A percentile compares a stretch with the other conserved stretches of the same genome.
Evolutionary conservation across 2,113 vertebrate species (phyloP).

Genomic region (Rafetus swinhoei): DNA sequence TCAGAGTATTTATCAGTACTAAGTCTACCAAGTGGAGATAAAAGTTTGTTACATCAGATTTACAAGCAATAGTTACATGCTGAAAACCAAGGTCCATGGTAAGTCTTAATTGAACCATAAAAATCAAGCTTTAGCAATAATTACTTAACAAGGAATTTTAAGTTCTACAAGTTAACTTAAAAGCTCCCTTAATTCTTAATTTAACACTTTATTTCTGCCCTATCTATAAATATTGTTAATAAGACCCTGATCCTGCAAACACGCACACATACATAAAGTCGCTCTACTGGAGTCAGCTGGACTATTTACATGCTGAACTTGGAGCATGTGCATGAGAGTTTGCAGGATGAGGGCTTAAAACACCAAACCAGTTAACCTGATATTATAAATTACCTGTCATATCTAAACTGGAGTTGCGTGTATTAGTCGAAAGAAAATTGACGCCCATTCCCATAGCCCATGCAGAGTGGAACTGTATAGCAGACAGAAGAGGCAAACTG

Average conservation of each 20-base stretch:
- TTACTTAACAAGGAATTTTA: background rate
- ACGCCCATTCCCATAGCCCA: conserved; percentile 53
- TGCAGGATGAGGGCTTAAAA: background rate
- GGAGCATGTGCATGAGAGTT: fast-evolving
- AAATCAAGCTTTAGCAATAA: background rate
- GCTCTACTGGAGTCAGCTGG: background rate
- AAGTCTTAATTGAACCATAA: background rate
- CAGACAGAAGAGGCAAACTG: conserved; percentile 41
- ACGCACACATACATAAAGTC: background rate
- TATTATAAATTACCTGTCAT: conserved; percentile 70
- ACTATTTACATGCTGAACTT: background rate
- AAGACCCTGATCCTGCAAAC: background rate
- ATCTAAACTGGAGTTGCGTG: conserved; percentile 41
- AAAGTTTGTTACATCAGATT: background rate
- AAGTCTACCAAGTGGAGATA: conserved; percentile 50
- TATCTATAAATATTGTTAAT: background rate
- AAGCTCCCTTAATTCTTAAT: background rate
- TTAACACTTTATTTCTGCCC: background rate
- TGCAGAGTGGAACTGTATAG: conserved; percentile 50
- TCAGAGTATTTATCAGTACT: background rate
- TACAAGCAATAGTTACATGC: background rate
- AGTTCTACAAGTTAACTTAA: background rate
- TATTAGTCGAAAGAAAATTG: conserved; percentile 76
- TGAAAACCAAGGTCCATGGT: background rate
- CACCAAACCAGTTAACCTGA: background rate